Base-by-base conservation (phyloP, 2,113 vertebrate genomes). In the Perca fluviatilis region DNA sequence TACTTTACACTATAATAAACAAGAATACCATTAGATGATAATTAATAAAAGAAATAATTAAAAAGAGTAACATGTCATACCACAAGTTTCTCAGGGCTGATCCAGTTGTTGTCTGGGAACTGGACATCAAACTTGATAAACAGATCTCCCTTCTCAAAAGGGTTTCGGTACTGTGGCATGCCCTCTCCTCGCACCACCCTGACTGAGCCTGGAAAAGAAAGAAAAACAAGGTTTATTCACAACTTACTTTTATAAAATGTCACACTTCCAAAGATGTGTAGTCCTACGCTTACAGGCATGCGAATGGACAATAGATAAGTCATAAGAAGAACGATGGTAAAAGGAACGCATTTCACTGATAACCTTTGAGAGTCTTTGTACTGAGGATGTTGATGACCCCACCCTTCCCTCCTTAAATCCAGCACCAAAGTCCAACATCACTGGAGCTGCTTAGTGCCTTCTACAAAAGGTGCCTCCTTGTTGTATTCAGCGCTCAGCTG, bases 81-180 rank as follows among this genome's bases (percentile, higher is more conserved):
- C 93, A 94, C 95, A 79, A 99, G 96, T 89, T 99, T 99, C 84
- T 99, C 98, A 9, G 97, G 96, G 93, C 97, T 97, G 93, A 99
- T 99, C 98, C 98, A 99, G 95, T 99, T 99, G 92, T 97, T 99
- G 89, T 97, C 96, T 27, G 98, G 98, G 94, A 99, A 99, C 86
- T 98, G 96, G 78, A 99, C 98, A 3, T 99, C 98, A 89, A 99
- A 99, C 87, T 99, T 99, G 76, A 99, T 93, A 82, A 96, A 99
- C 66, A 99, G 95, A 87, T 99, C 98, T 63, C 98, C 98, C 80
- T 99, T 99, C 92, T 99, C 98, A 92, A 99, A 99, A 6, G 98
- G 98, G 94, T 99, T 99, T 63, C 98, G 96, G 90, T 99, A 99
- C 83, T 99, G 97, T 11, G 98, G 98, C 98, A 99, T 99, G 56